Percentiles rank a stretch among this genome's conserved stretches.
Conservation (phyloP, 2,888 invertebrate genomes). For the Rhabditoides inermis region DNA sequence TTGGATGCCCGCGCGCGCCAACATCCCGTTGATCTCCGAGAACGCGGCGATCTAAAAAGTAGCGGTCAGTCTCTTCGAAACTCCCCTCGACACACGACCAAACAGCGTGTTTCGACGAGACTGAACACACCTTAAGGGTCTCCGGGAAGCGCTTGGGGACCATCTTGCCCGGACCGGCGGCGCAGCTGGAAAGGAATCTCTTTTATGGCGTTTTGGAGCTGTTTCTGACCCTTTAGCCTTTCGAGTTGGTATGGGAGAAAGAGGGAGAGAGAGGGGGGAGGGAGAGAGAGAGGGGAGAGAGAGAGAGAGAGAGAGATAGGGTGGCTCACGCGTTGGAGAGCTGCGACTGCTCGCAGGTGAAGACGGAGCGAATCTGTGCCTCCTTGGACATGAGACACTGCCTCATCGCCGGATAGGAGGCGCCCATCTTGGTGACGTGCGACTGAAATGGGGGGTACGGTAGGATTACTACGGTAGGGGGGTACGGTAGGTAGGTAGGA, state of each 20-base stretch:
- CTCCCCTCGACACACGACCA: conserved; percentile 29
- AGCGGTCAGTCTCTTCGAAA: conserved; percentile 47
- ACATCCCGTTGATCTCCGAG: conserved; percentile 39
- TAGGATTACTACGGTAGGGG: too few relatives aligned
- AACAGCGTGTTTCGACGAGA: conserved; percentile 39
- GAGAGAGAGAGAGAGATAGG: too few relatives aligned
- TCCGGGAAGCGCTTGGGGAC: conserved; percentile 49
- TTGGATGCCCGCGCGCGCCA: conserved; percentile 29
- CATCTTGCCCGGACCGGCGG: conserved; percentile 28
- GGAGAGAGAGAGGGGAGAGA: too few relatives aligned
- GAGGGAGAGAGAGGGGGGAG: too few relatives aligned
- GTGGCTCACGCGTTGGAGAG: too few relatives aligned
- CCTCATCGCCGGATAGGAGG: conserved; percentile 33
- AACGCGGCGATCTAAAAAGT: conserved; percentile 48
- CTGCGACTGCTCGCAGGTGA: conserved; percentile 32
- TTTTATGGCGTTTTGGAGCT: background rate
- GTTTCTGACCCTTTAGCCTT: conserved; percentile 6
- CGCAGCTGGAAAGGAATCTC: conserved; percentile 17
- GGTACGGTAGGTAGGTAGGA: too few relatives aligned
- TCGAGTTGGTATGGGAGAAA: too few relatives aligned
- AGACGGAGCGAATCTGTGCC: conserved; percentile 24
- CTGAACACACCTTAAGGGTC: conserved; percentile 46
- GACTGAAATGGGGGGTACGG: conserved; percentile 11
- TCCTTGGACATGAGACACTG: conserved; percentile 34
- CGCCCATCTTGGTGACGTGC: conserved; percentile 41